phyloP scores from a whole-genome alignment of 2,888 invertebrate species.

The Nemotelus nigrinus region DNA sequence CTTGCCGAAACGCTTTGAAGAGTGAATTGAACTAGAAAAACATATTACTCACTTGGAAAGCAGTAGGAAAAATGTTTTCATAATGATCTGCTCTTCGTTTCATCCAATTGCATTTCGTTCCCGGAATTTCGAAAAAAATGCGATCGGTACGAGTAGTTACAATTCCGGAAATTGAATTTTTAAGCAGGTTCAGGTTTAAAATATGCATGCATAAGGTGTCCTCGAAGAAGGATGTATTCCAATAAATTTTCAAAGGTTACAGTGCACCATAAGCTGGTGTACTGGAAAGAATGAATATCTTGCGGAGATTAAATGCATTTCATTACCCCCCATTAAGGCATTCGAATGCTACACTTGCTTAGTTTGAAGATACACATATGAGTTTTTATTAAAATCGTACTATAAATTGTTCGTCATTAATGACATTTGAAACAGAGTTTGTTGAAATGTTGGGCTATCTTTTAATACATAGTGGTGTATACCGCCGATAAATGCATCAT shows the following conservation, averaged over 20 bases:
- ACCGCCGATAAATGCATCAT: too few relatives aligned
- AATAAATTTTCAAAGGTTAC: not conserved
- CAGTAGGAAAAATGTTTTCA: not conserved
- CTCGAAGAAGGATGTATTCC: not conserved
- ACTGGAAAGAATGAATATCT: too few relatives aligned
- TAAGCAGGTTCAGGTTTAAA: constrained; percentile 9
- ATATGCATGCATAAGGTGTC: not conserved
- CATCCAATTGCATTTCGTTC: not conserved
- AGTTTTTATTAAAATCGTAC: too few relatives aligned
- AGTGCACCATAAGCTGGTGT: too few relatives aligned
- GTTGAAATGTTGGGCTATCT: too few relatives aligned
- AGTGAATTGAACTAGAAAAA: not conserved
- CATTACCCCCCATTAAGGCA: too few relatives aligned
- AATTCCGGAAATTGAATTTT: constrained; percentile 42
- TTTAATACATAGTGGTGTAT: too few relatives aligned
- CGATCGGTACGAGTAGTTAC: constrained; percentile 3
- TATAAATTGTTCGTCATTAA: too few relatives aligned
- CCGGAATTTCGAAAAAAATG: not conserved
- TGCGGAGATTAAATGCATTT: too few relatives aligned
- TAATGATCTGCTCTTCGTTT: not conserved
- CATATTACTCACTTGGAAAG: not conserved
- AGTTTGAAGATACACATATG: too few relatives aligned
- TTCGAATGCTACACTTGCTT: too few relatives aligned
- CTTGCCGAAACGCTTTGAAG: not conserved
- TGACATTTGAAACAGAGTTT: too few relatives aligned